Base-by-base conservation (phyloP, 2,888 invertebrate species). In the Odontocerum albicorne region DNA sequence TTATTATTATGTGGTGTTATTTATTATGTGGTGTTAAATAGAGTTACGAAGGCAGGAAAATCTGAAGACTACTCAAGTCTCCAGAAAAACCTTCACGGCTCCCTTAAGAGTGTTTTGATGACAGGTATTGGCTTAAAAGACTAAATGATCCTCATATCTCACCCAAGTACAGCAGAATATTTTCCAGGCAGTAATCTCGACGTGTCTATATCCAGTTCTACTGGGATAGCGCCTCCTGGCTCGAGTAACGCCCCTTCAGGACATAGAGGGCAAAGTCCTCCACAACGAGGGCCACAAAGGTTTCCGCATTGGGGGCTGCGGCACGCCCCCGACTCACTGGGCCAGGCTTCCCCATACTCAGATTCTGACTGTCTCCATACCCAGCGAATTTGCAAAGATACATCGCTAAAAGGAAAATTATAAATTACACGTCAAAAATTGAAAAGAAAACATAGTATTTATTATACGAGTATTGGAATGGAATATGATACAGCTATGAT, bases 111-210 rank as follows among this genome's bases (percentile, higher is more conserved):
- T n/a, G n/a, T n/a, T n/a, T n/a, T n/a, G n/a, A n/a, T n/a, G n/a
- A n/a, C n/a, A n/a, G n/a, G n/a, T n/a, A n/a, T n/a, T n/a, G n/a
- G n/a, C n/a, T n/a, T n/a, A n/a, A n/a, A n/a, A n/a, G n/a, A n/a
- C n/a, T n/a, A n/a, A n/a, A n/a, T n/a, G n/a, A n/a, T n/a, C n/a
- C n/a, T n/a, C n/a, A n/a, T n/a, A n/a, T n/a, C n/a, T n/a, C n/a
- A 43, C 44, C 44, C 44, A n/a, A 44, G 20, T 8, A 44, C 44
- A 33, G 44, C 32, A 17, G 16, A 17, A 21, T 44, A 44, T 12
- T 44, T 44, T 32, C 44, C 44, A 32, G 44, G 44, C 13, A 12
- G 13, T 19, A 44, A 44, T 7, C 13, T 12, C 12, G 32, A 32
- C 4, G 44, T 33, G 6, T 7, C n/a, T 4, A 44, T 19, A 13